Conservation (phyloP, 2,113 vertebrate species). For the Pelecanoides urinatrix region DNA sequence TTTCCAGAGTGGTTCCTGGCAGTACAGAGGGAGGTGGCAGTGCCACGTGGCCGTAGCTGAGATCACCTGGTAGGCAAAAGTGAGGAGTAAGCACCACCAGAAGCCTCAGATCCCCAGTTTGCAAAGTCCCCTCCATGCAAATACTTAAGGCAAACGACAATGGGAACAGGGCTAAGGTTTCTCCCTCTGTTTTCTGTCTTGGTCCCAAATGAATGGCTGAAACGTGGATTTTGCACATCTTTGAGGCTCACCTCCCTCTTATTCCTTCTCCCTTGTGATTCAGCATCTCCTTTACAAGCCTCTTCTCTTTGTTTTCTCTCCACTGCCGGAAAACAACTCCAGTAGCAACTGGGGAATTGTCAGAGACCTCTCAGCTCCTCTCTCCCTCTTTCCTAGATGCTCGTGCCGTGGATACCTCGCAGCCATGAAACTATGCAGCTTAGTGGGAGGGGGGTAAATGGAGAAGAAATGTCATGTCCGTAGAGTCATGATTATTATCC, state of each 20-base stretch:
- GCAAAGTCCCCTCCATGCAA: not conserved
- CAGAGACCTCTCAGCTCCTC: not conserved
- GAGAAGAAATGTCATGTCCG: rapidly evolving
- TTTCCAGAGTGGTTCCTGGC: too few species aligned
- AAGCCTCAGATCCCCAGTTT: not conserved
- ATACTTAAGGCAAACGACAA: not conserved
- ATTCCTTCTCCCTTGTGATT: not conserved
- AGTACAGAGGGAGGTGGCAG: not conserved
- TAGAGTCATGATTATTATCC: not conserved
- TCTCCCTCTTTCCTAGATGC: not conserved
- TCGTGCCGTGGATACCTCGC: rapidly evolving
- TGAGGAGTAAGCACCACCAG: too few species aligned
- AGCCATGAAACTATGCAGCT: not conserved
- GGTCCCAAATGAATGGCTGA: not conserved
- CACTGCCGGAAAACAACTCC: not conserved
- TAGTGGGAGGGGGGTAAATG: too few species aligned
- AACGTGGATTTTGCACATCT: not conserved
- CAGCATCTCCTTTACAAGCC: not conserved
- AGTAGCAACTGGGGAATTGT: not conserved
- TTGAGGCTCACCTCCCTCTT: not conserved
- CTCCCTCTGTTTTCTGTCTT: not conserved
- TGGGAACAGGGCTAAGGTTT: not conserved
- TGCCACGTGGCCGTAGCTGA: rapidly evolving
- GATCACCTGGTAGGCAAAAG: not conserved
- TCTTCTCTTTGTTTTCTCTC: not conserved